Base-by-base conservation (phyloP, 1,140 invertebrate species). In the Tetramorium parvispinum region DNA sequence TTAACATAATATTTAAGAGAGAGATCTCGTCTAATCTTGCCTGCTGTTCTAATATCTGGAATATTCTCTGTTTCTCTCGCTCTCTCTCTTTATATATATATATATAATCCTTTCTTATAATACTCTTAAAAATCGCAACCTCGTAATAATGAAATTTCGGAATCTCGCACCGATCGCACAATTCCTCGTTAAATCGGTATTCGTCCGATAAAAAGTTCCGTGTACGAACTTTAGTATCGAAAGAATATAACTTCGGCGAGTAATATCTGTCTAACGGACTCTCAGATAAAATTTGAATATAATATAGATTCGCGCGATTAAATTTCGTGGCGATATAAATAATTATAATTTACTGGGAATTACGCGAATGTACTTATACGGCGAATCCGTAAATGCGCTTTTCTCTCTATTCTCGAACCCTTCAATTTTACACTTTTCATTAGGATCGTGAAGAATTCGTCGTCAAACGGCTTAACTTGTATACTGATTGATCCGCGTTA, bases 1-100 rank as follows among this genome's bases (percentile, higher is more conserved):
- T 89, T 61, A 90, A 90, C 76, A 49, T 79, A 79, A 57, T 86
- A 59, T 88, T 76, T 68, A 88, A 55, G 21, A 86, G 87, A 87
- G 70, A 59, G 24, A 85, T 32, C 57, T 87, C 37, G 57, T 66
- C 75, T 70, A 77, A 49, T 55, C 18, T 51, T 68, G 32, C n/a
- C 37, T 73, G 71, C 78, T 70, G 61, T n/a, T n/a, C 78, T 89
- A 88, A 82, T 27, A 46, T 53, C 59, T 81, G 70, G 78, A 81
- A 63, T 78, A 89, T 75, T 21, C 11, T 68, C 3, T 61, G 27
- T 46, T 71, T 21, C 55, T 87, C 55, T 32, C 27, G 2, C 27
- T 32, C 27, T 32, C 27, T 32, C 27, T 32, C 27, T 32, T n/a
- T 75, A 37, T 82, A 27, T 87, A 40, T 65, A n/a, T 65, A 18